Evolutionary conservation across 2,888 invertebrate genomes (phyloP).

Genomic region (Chymomyza caudatula): DNA sequence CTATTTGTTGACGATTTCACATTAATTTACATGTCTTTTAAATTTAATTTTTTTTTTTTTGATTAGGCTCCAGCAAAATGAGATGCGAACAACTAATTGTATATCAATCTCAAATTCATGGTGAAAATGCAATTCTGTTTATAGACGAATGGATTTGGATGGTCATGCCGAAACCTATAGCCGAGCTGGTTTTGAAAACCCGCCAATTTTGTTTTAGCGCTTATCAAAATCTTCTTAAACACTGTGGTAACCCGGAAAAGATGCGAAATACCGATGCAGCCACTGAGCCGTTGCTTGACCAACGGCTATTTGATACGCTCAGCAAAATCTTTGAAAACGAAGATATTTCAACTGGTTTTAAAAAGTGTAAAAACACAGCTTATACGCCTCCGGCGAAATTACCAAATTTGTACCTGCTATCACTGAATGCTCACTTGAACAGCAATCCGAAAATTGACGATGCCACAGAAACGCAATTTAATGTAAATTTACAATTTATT

Average conservation of each 20-base stretch:
- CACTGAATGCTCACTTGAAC: constrained; percentile 39
- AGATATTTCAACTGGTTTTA: constrained; percentile 28
- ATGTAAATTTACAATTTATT: constrained; percentile 1
- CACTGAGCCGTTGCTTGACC: background rate
- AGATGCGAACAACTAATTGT: background rate
- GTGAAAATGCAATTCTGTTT: constrained; percentile 26
- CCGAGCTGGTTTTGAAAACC: constrained; percentile 34
- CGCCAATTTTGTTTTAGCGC: constrained; percentile 42
- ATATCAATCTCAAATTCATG: background rate
- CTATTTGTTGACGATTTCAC: background rate
- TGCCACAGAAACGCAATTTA: background rate
- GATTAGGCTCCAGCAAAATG: background rate
- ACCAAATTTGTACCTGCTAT: constrained; percentile 29
- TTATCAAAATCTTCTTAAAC: constrained; percentile 31
- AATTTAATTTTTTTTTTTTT: background rate
- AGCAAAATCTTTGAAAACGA: constrained; percentile 38
- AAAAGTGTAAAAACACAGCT: constrained; percentile 4
- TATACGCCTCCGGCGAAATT: constrained; percentile 8
- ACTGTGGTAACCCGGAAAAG: constrained; percentile 30
- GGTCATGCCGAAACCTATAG: constrained; percentile 27
- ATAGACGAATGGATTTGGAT: constrained; percentile 64
- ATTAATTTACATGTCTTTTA: background rate
- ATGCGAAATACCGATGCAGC: constrained; percentile 20
- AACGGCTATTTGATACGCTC: constrained; percentile 20
- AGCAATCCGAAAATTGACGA: constrained; percentile 17